Base-by-base conservation (phyloP, 2,113 vertebrate genomes). In the Prochilodus magdalenae region DNA sequence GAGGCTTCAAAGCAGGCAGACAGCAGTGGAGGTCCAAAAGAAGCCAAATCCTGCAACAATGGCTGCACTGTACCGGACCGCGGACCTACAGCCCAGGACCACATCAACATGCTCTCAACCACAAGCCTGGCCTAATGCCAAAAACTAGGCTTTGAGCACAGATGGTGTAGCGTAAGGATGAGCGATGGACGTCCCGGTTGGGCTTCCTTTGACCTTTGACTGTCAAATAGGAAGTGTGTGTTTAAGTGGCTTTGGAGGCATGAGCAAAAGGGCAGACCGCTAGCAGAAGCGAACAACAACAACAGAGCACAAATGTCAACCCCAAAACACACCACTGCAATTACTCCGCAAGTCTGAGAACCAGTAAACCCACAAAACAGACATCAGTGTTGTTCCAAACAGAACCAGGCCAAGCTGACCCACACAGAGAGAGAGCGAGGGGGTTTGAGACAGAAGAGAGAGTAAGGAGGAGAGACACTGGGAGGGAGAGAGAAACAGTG, bases 191-290 rank as follows among this genome's bases (percentile, higher is more conserved):
- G 27, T 85, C 53, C 33, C 59, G 60, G n/a, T 69, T 71, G 44
- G 36, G 77, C 26, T 82, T 85, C 80, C 7, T 36, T 20, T 80
- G 73, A 60, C 66, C 69, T 24, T 36, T 60, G 29, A 76, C 20
- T 22, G 53, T 20, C 2, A 22, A 62, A 63, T 36, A 33, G 27
- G 47, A 85, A 75, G 33, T 27, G 26, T 30, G 60, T 26, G 62
- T 57, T 73, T 27, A 78, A 62, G 67, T 60, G 55, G 55, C n/a
- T 57, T 69, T 40, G 47, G 57, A 49, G 11, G 44, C 53, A 75
- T 49, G 63, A 47, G 1, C 69, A 73, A 63, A 62, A 62, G 78
- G 55, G 27, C 44, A 63, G 57, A 80, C 11, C 36, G 44, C 69
- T 80, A 4, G 36, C 18, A 30, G 14, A 59, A 33, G 7, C 24